Evolutionary conservation across 92 coral and sea anemone genomes (phyloP), one percentile per base, ranked within the genome.

Genomic region (Scolanthus callimorphus): DNA sequence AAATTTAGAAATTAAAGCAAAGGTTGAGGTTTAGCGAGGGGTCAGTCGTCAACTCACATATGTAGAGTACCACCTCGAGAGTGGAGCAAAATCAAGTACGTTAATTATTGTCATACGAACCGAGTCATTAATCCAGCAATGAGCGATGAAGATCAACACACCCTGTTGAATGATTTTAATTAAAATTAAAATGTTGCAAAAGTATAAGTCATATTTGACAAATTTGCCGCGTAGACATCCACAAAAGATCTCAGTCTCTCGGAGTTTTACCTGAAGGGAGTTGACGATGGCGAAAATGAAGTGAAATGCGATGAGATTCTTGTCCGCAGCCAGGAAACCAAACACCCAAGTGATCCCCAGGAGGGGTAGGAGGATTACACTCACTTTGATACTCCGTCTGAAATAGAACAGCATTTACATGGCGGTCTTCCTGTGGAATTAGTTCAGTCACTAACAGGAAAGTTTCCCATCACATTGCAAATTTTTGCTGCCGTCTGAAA

Each of bases 281-380:
- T 88, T 88, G 73, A 71, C 70, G 56, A 78, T 78, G 20, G 96
- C 90, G 58, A 88, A 88, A 23, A 88, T 49, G 70, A 81, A 88
- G 46, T 88, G 96, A 41, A 88, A 88, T 57, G 81, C 81, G 61
- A 88, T 69, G 25, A 88, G 73, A 48, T 78, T 83, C 71, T 69
- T 71, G 49, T 88, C 96, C 19, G 74, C 85, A 11, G 96, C 96
- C 78, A 88, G 78, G 39, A 88, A 88, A 1, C 96, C 96, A 51
- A 88, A 88, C 73, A 88, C 73, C 96, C 96, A 88, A 13, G 96
- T 83, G 58, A 88, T 75, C 19, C 96, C 96, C 2, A 88, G 90
- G 2, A 88, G 65, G 1, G 96, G 96, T 17, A 88, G 71, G 30
- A 88, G 69, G 20, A 88, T 83, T 38, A 85, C 96, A 13, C 85